These are phyloP conservation scores for Habrosyne pyritoides DNA, from an alignment of 2,888 invertebrate species.

Conservation along the genomic window DNA sequence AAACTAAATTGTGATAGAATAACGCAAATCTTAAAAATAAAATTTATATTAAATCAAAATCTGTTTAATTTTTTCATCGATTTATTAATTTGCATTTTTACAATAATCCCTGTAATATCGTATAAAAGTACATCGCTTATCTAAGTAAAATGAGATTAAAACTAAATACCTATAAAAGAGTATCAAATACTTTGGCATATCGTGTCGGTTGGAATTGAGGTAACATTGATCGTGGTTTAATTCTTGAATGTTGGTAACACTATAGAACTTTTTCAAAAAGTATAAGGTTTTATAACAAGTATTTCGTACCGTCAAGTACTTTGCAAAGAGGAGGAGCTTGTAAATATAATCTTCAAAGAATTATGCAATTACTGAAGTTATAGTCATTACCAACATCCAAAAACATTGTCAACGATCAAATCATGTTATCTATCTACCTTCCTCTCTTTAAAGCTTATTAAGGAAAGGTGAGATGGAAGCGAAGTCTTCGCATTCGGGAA, in stretches of 20 bases:
- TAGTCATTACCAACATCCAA: not conserved
- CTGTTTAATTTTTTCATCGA: slow-evolving; percentile 19
- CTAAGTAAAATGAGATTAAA: slow-evolving; percentile 35
- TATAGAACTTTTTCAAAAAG: no score
- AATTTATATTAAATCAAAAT: slow-evolving; percentile 22
- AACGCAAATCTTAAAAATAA: not conserved
- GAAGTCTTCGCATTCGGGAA: slow-evolving; percentile 93
- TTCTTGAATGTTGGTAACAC: slow-evolving; percentile 3
- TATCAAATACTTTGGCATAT: slow-evolving; percentile 62
- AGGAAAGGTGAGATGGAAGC: slow-evolving; percentile 92
- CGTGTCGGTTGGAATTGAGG: slow-evolving; percentile 30
- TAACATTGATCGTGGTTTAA: slow-evolving; percentile 4
- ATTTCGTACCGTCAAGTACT: not conserved
- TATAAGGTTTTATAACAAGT: not conserved
- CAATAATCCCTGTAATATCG: slow-evolving; percentile 54
- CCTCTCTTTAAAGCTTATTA: slow-evolving; percentile 61
- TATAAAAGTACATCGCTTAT: slow-evolving; percentile 37
- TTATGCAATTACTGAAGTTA: not conserved
- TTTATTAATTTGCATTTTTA: slow-evolving; percentile 41
- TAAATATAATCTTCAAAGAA: not conserved
- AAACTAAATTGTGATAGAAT: not conserved
- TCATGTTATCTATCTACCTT: slow-evolving; percentile 4
- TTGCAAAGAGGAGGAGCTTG: not conserved
- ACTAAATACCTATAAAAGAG: slow-evolving; percentile 37
- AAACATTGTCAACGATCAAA: slow-evolving; percentile 6